A percentile compares a stretch with the other conserved stretches of the same genome.
These are phyloP conservation scores for Drosophila mulleri DNA, from an alignment of 2,888 invertebrate genomes.

Conservation along the genomic window DNA sequence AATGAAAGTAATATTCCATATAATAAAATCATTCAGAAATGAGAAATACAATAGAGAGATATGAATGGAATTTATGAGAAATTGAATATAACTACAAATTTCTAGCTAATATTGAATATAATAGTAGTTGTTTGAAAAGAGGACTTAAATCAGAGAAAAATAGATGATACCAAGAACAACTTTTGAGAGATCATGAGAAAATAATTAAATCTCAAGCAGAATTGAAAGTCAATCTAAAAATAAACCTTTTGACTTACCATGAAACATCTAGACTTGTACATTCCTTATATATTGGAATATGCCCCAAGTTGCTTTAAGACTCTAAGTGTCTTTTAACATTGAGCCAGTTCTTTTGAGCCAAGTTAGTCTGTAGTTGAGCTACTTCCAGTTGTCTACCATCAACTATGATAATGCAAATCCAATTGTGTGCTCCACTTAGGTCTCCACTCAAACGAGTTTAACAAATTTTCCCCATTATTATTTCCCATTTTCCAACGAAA, in stretches of 20 bases:
- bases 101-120: no score
- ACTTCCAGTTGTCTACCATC: not conserved
- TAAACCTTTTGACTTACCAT: no score
- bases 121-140: not conserved
- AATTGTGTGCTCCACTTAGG: slow-evolving; percentile 5
- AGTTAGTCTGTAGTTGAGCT: not conserved
- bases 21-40: not conserved
- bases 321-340: not conserved
- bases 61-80: not conserved
- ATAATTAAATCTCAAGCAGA: no score
- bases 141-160: not conserved
- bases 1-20: not conserved
- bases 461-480: slow-evolving; percentile 3
- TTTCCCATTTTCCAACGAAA: not conserved
- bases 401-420: slow-evolving; percentile 9
- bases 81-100: not conserved
- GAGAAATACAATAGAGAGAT: not conserved
- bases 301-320: no score
- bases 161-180: not conserved
- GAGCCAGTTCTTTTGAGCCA: not conserved
- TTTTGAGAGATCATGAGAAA: not conserved
- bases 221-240: no score
- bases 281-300: no score
- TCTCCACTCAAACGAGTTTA: slow-evolving; percentile 5
- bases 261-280: no score